A percentile compares a stretch with the other conserved stretches of the same genome.
phyloP scores from a whole-genome alignment of 2,888 invertebrate genomes.

The Boloria selene region DNA sequence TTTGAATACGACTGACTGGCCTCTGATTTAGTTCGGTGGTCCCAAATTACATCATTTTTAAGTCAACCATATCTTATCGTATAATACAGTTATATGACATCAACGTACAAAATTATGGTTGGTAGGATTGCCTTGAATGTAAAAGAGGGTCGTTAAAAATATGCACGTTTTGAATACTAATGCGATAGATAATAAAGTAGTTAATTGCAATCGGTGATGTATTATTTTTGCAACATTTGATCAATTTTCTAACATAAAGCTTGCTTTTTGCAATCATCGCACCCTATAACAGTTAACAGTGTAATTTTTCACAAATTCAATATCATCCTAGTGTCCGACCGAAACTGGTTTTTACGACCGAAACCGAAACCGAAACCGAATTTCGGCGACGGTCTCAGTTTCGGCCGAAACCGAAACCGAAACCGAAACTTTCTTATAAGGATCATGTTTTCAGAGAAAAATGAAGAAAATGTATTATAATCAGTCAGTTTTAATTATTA shows the following conservation, averaged over 20 bases:
- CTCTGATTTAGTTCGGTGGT: neutral
- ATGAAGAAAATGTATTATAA: too few relatives aligned
- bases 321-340: too few relatives aligned
- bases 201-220: constrained; percentile 3
- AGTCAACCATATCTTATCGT: constrained; percentile 11
- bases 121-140: constrained; percentile 55
- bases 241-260: constrained; percentile 4
- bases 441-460: too few relatives aligned
- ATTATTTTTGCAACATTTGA: constrained; percentile 4
- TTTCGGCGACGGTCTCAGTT: too few relatives aligned
- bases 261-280: neutral
- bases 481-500: too few relatives aligned
- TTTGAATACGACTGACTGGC: neutral
- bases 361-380: too few relatives aligned
- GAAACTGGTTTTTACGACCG: too few relatives aligned
- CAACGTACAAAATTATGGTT: constrained; percentile 37
- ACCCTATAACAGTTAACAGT: too few relatives aligned
- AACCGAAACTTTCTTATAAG: too few relatives aligned
- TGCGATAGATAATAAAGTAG: constrained; percentile 24
- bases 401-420: too few relatives aligned
- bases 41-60: neutral
- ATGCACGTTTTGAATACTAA: constrained; percentile 52
- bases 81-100: constrained; percentile 29
- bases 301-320: too few relatives aligned
- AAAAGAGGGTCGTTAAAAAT: constrained; percentile 58